These are phyloP conservation scores for Oreortyx pictus DNA, from an alignment of 2,797 vertebrate genomes.

Conservation along the genomic window DNA sequence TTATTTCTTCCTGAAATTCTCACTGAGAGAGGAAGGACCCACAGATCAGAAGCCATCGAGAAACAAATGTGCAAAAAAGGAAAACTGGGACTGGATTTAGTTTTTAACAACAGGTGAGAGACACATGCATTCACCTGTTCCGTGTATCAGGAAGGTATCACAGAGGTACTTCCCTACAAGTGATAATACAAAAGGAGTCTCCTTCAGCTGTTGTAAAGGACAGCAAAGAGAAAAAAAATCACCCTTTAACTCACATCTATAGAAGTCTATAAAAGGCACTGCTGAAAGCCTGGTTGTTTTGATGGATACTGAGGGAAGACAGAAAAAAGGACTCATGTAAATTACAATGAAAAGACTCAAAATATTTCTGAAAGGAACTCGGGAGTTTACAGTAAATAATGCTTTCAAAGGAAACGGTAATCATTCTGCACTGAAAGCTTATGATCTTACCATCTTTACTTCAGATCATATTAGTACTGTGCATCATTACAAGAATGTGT, in stretches of 20 bases:
- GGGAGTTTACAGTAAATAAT: slow-evolving; percentile 60
- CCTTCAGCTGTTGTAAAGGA: not conserved
- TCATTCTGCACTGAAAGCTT: slow-evolving; percentile 51
- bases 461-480: slow-evolving; percentile 46
- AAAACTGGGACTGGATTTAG: not conserved
- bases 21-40: not conserved
- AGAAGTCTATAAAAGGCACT: not conserved
- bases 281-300: slow-evolving; percentile 52
- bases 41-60: not conserved
- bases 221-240: slow-evolving; percentile 21
- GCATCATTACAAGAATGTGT: slow-evolving; percentile 64
- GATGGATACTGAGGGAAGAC: not conserved
- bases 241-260: not conserved
- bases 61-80: not conserved
- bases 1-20: not conserved
- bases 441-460: slow-evolving; percentile 59
- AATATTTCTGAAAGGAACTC: slow-evolving; percentile 22
- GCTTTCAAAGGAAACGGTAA: slow-evolving; percentile 59
- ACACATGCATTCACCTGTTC: not conserved
- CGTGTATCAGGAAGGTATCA: not conserved
- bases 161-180: not conserved
- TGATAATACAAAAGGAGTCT: not conserved
- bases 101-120: not conserved
- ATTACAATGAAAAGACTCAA: slow-evolving; percentile 25
- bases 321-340: slow-evolving; percentile 25